Base-by-base conservation (phyloP, 2,113 vertebrate genomes). In the Pyxicephalus adspersus region DNA sequence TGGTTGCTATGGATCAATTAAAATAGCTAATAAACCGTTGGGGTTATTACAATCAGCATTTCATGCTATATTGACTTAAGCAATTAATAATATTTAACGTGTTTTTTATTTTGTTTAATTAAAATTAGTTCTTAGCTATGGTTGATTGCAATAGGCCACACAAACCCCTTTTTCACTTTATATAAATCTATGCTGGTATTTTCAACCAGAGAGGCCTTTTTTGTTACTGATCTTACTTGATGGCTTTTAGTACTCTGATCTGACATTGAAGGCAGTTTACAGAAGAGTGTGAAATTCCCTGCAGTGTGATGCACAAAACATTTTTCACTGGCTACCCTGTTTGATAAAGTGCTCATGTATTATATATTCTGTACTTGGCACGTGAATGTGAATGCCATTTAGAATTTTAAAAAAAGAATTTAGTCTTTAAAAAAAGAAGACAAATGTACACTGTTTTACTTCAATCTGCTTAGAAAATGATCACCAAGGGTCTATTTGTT, bases 291-390 rank as follows among this genome's bases (percentile, higher is more conserved):
- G 52, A 55, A 55, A 72, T 72, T 72, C 68, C 68, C 9, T n/a
- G 29, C 19, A n/a, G 28, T 72, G 55, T 3, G 51, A 26, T 29
- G 7, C 2, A 5, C 4, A 5, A 28, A 26, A 28, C 25, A 31
- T 72, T 71, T 70, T 71, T 54, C 67, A n/a, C 13, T 29, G n/a
- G 52, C 26, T 72, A 70, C 45, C 45, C 19, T 72, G 51, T 16
- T n/a, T 58, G 20, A 58, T n/a, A 58, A 22, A 57, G 18, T 13
- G 19, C 19, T 13, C 38, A 8, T 45, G 38, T 73, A n/a, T 26
- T 58, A 31, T 17, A 58, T 31, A 31, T 57, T 28, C 20, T 58
- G 57, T 58, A 60, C 57, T 58, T 72, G 51, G 20, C 68, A 72
- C 29, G 20, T 5, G 23, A 26, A 8, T 22, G 15, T 23, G 17